phyloP scores from a whole-genome alignment of 2,797 vertebrate species.

The Malurus leucopterus region DNA sequence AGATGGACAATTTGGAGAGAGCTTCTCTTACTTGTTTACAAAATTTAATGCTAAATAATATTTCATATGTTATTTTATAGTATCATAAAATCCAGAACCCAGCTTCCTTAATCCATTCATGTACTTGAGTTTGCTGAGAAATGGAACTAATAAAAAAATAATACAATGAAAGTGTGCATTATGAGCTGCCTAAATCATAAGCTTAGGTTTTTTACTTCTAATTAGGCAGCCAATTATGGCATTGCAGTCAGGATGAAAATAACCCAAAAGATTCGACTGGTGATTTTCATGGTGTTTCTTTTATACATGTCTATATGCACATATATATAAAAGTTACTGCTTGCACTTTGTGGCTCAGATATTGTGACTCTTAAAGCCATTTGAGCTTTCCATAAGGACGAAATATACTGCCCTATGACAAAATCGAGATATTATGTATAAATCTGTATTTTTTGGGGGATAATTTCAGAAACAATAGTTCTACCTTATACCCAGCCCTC shows the following conservation, averaged over 20 bases:
- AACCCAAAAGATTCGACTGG: not conserved
- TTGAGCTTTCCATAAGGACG: not conserved
- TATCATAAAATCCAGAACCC: not conserved
- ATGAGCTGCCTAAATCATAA: not conserved
- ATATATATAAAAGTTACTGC: not conserved
- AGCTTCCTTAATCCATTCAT: not conserved
- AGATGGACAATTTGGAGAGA: not conserved
- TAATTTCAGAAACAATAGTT: not conserved
- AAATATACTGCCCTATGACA: not conserved
- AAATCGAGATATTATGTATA: not conserved
- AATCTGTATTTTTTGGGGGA: not conserved
- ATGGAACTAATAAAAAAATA: not conserved
- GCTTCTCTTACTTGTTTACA: not conserved
- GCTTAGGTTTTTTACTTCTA: not conserved
- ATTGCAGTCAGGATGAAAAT: not conserved
- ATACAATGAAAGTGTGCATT: not conserved
- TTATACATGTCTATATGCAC: not conserved
- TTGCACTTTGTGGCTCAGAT: not conserved
- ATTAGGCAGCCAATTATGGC: not conserved
- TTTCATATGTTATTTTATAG: not conserved
- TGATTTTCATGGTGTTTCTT: not conserved
- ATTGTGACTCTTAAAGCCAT: not conserved
- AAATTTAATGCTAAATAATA: not conserved
- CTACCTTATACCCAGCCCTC: rapidly evolving
- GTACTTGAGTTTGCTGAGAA: not conserved